Conservation (phyloP, 2,797 vertebrate genomes). For the Syncerus caffer region DNA sequence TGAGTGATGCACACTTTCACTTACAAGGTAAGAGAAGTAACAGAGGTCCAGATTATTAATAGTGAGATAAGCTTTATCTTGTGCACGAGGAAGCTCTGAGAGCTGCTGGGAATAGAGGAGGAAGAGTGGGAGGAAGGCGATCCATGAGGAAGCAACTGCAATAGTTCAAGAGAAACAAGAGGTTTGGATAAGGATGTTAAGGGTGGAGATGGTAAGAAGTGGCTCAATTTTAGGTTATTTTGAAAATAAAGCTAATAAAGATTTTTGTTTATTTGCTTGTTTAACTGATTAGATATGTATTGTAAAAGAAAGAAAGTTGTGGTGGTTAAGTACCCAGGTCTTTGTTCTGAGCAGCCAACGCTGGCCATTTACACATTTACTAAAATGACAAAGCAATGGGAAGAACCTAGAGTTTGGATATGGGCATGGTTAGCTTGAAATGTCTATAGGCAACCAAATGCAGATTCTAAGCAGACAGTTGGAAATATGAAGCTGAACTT, state of each 20-base stretch:
- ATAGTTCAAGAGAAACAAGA: not conserved
- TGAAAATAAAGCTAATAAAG: not conserved
- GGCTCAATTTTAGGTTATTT: not conserved
- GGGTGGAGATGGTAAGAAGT: not conserved
- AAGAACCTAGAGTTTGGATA: not conserved
- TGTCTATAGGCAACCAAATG: not conserved
- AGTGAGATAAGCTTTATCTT: not conserved
- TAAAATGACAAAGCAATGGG: not conserved
- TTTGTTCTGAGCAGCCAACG: not conserved
- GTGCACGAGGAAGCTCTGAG: not conserved
- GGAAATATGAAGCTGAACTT: not conserved
- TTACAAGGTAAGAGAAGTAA: not conserved
- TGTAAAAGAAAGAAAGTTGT: not conserved
- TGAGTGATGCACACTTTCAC: accelerated
- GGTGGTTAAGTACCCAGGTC: not conserved
- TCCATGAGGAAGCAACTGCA: not conserved
- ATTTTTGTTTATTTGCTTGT: not conserved
- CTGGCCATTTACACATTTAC: not conserved
- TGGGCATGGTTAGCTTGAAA: not conserved
- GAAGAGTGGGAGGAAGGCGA: not conserved
- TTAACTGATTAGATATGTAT: not conserved
- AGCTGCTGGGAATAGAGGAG: not conserved
- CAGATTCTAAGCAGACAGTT: not conserved
- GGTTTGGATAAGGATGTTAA: not conserved
- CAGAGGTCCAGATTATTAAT: not conserved